These are phyloP conservation scores for Enteromius afrohamiltoni DNA, from an alignment of 2,797 vertebrate species.

Conservation along the genomic window DNA sequence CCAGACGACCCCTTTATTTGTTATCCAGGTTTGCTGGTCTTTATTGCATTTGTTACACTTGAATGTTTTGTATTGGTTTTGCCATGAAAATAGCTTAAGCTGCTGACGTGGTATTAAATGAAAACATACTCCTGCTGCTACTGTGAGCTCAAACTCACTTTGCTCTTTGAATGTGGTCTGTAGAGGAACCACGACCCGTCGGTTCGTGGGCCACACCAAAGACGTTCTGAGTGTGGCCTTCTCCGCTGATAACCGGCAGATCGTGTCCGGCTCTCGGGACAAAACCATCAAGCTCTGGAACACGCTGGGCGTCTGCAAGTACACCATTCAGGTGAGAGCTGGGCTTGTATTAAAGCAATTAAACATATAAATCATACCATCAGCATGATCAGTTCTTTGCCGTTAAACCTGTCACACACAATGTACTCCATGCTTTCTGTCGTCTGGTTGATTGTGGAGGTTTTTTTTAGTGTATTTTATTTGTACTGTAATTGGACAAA, in stretches of 20 bases:
- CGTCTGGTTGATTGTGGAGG: too few species aligned
- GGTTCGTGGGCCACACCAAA: conserved; percentile 93
- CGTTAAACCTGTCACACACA: not conserved
- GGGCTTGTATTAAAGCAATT: not conserved
- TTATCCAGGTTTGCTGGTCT: too few species aligned
- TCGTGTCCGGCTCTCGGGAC: conserved; percentile 95
- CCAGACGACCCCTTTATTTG: not conserved
- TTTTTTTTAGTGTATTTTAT: too few species aligned
- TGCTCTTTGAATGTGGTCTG: not conserved
- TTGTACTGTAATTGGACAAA: too few species aligned
- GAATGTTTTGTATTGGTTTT: too few species aligned
- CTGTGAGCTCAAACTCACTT: not conserved
- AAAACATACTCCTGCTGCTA: too few species aligned
- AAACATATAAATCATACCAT: not conserved
- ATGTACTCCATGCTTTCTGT: not conserved
- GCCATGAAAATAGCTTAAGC: too few species aligned
- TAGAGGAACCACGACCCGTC: conserved; percentile 89
- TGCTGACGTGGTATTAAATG: too few species aligned
- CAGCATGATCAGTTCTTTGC: not conserved
- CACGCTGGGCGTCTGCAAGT: conserved; percentile 96
- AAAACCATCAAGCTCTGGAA: conserved; percentile 99
- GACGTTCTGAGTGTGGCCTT: conserved; percentile 97
- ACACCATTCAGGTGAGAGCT: conserved; percentile 90
- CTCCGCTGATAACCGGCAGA: conserved; percentile 96
- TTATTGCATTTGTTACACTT: too few species aligned